A percentile compares a stretch with the other conserved stretches of the same genome.
These are phyloP conservation scores for Phaethon lepturus DNA, from an alignment of 2,113 vertebrate genomes.

Conservation along the genomic window DNA sequence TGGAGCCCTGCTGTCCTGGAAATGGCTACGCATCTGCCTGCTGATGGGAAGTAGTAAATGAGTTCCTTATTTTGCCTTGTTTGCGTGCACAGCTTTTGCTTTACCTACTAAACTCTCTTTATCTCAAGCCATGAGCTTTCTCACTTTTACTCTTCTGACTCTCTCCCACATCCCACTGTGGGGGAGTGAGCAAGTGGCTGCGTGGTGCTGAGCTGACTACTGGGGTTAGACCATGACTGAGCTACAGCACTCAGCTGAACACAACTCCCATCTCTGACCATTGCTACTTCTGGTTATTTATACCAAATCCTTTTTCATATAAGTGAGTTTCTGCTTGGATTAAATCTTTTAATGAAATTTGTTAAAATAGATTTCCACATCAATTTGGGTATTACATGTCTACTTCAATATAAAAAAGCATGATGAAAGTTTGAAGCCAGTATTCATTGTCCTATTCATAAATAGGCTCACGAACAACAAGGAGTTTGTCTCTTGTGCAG, in stretches of 20 bases:
- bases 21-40: background rate
- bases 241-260: background rate
- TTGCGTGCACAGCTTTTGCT: background rate
- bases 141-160: background rate
- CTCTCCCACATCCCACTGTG: too few relatives aligned
- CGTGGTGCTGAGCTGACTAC: background rate
- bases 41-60: accelerated
- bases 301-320: background rate
- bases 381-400: background rate
- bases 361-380: slow-evolving; percentile 1
- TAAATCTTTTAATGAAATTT: background rate
- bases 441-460: background rate
- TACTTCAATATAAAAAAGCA: background rate
- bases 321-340: background rate
- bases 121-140: background rate
- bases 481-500: background rate
- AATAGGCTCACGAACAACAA: background rate
- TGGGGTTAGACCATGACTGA: background rate
- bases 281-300: background rate
- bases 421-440: background rate
- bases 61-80: background rate
- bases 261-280: background rate
- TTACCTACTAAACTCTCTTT: background rate
- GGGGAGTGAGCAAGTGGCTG: accelerated
- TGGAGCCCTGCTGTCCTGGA: background rate